phyloP scores from a whole-genome alignment of 2,797 vertebrate species.

The Tenualosa ilisha region DNA sequence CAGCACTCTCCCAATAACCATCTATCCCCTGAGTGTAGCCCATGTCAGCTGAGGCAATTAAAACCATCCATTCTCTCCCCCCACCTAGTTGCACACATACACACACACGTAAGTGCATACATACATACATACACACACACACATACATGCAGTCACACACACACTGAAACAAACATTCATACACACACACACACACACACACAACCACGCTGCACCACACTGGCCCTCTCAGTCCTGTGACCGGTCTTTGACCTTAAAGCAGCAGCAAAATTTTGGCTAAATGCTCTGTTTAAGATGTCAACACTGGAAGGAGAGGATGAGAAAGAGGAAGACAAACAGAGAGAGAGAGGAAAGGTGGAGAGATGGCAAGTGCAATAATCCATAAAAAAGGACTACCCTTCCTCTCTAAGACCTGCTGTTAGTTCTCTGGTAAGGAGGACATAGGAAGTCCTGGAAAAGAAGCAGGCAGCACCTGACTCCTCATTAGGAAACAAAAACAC shows the following conservation, averaged over 20 bases:
- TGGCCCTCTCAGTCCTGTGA: background rate
- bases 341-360: background rate
- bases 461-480: background rate
- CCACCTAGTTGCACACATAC: background rate
- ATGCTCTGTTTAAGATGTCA: conserved; percentile 11
- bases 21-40: conserved; percentile 22
- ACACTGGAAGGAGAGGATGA: background rate
- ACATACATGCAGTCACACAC: background rate
- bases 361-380: background rate
- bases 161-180: background rate
- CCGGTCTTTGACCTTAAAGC: conserved; percentile 4
- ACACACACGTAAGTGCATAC: background rate
- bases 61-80: conserved; percentile 21
- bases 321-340: background rate
- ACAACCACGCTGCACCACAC: background rate
- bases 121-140: background rate
- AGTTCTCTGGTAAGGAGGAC: background rate
- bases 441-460: background rate
- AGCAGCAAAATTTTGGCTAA: background rate
- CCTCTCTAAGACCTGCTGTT: background rate
- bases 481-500: background rate
- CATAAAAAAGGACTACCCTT: background rate
- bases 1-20: background rate
- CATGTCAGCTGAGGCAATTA: conserved; percentile 13
- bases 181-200: background rate